Conservation (phyloP, 2,888 invertebrate genomes). For the Plemyria rubiginata region DNA sequence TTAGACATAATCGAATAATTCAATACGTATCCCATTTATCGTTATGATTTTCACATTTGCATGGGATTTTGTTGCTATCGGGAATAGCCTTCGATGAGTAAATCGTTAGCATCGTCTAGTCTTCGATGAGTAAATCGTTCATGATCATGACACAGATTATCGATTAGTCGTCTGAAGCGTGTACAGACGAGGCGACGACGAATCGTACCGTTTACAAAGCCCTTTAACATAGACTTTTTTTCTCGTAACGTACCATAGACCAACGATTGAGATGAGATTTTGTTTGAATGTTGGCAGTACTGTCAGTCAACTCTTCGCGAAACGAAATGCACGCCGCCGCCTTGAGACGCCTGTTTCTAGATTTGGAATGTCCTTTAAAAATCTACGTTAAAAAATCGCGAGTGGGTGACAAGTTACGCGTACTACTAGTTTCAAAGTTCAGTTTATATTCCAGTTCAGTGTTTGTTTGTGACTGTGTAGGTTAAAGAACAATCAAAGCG, state of each 20-base stretch:
- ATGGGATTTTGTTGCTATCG: too few species aligned
- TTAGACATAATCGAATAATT: too few species aligned
- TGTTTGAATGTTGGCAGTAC: conserved; percentile 69
- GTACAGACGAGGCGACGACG: too few species aligned
- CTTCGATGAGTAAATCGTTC: too few species aligned
- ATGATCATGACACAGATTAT: too few species aligned
- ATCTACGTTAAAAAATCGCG: conserved; percentile 70
- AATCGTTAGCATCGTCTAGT: too few species aligned
- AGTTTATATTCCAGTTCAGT: conserved; percentile 62
- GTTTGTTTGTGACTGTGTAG: conserved; percentile 76
- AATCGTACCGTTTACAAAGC: too few species aligned
- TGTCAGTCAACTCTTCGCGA: conserved; percentile 72
- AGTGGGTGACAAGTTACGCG: conserved; percentile 64
- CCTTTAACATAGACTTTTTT: too few species aligned
- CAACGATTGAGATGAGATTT: conserved; percentile 48
- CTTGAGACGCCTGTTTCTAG: conserved; percentile 81
- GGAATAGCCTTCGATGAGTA: too few species aligned
- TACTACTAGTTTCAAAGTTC: conserved; percentile 55
- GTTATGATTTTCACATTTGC: too few species aligned
- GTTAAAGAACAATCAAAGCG: conserved; percentile 74
- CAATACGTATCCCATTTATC: too few species aligned
- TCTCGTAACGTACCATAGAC: conserved; percentile 40
- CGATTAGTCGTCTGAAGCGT: too few species aligned
- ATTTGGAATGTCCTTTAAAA: conserved; percentile 81
- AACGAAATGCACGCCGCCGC: conserved; percentile 84